phyloP scores from a whole-genome alignment of 1,140 invertebrate genomes.

The Melanaphis sacchari region DNA sequence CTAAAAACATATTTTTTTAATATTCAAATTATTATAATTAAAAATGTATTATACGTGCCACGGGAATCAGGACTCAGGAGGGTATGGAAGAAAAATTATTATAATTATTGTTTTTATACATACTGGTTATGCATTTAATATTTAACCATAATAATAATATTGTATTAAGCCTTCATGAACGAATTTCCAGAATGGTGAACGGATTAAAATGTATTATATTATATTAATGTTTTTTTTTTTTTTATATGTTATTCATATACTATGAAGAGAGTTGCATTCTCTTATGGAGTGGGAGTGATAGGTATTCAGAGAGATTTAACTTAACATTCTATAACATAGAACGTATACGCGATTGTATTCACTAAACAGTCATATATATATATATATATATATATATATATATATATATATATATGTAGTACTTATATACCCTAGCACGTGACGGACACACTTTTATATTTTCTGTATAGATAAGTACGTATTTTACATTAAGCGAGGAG shows the following conservation, averaged over 20 bases:
- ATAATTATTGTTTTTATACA: not conserved
- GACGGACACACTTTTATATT: not conserved
- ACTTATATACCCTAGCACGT: not conserved
- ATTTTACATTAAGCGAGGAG: not conserved
- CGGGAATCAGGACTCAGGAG: not conserved
- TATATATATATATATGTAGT: not conserved
- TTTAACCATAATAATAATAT: not conserved
- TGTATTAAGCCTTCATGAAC: not conserved
- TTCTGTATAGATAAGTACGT: not conserved
- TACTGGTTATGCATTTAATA: not conserved
- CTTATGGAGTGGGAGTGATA: not conserved
- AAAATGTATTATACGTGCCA: not conserved
- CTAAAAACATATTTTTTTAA: not conserved
- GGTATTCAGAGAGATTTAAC: not conserved
- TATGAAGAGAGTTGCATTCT: not conserved
- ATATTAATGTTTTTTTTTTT: not conserved
- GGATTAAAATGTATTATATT: not conserved
- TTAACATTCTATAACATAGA: not conserved
- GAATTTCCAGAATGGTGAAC: not conserved
- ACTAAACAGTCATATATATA: not conserved
- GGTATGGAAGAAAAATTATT: not conserved
- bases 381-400: not conserved
- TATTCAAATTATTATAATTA: not conserved
- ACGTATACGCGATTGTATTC: not conserved
- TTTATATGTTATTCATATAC: not conserved